Percentiles rank a stretch among this genome's conserved stretches.
phyloP scores from a whole-genome alignment of 2,113 vertebrate species.

The Nyctereutes procyonoides region DNA sequence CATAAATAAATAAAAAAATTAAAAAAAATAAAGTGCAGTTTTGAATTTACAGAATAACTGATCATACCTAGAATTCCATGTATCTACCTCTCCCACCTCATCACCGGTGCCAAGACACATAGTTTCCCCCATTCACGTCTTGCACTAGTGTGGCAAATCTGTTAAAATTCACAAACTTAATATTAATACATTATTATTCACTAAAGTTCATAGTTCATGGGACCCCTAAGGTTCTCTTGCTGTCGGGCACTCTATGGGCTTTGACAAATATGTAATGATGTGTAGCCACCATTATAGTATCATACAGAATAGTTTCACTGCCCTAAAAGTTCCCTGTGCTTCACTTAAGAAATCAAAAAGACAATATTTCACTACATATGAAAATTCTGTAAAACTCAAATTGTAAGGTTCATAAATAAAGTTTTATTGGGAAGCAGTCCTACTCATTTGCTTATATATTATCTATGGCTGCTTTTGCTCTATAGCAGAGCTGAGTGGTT shows the following conservation, averaged over 20 bases:
- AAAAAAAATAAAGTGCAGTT: not conserved
- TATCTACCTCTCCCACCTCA: fast-evolving
- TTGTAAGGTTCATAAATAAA: not conserved
- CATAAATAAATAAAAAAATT: too few species aligned
- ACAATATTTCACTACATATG: not conserved
- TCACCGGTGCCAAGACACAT: not conserved
- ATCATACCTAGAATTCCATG: not conserved
- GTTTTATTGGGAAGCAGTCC: not conserved
- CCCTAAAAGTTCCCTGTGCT: not conserved
- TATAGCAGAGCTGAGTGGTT: not conserved
- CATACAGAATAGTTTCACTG: not conserved
- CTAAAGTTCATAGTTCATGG: not conserved
- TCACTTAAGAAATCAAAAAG: slow-evolving; percentile 30
- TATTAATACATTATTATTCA: not conserved
- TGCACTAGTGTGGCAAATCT: not conserved
- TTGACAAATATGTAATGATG: not conserved
- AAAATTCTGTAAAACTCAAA: not conserved
- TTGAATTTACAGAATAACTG: not conserved
- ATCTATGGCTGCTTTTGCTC: not conserved
- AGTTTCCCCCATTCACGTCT: not conserved
- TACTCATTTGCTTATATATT: not conserved
- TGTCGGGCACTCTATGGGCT: not conserved
- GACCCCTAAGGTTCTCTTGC: not conserved
- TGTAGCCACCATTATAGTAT: not conserved
- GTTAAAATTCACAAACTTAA: not conserved